These are phyloP conservation scores for Daphoenositta chrysoptera DNA, from an alignment of 2,113 vertebrate species.

Conservation along the genomic window DNA sequence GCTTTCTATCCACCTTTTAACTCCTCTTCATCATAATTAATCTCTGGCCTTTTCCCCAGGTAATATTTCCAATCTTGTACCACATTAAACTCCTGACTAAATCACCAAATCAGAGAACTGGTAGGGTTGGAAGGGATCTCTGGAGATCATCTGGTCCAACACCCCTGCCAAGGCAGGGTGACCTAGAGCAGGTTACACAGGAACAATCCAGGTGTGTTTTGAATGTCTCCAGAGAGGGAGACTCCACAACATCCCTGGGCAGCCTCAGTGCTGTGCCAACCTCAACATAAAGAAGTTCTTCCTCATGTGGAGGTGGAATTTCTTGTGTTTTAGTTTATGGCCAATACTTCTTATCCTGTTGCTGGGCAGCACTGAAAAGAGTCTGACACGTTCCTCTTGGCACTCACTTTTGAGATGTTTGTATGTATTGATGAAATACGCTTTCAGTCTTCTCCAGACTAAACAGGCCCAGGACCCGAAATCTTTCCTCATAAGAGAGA, in stretches of 20 bases:
- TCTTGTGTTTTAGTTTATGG: background rate
- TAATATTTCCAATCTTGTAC: background rate
- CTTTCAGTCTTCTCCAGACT: background rate
- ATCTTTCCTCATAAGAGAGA: background rate
- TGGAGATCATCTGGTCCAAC: background rate
- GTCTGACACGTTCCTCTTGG: background rate
- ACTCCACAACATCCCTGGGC: background rate
- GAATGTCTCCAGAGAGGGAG: background rate
- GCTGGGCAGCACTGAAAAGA: background rate
- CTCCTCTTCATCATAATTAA: background rate
- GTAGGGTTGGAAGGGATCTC: background rate
- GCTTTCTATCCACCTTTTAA: background rate
- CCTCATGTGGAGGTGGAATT: background rate
- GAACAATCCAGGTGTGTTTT: background rate
- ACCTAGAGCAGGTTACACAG: background rate
- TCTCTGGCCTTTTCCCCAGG: background rate
- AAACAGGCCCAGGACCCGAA: background rate
- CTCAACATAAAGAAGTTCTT: background rate
- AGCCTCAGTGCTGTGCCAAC: background rate
- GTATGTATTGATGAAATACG: background rate
- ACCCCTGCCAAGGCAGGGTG: background rate
- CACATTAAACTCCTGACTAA: background rate
- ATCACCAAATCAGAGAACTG: background rate
- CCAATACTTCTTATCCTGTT: background rate
- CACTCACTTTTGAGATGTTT: background rate